Percentiles rank a stretch among this genome's conserved stretches.
Evolutionary conservation across 2,888 invertebrate species (phyloP).

Genomic region (Drosophila rellima): DNA sequence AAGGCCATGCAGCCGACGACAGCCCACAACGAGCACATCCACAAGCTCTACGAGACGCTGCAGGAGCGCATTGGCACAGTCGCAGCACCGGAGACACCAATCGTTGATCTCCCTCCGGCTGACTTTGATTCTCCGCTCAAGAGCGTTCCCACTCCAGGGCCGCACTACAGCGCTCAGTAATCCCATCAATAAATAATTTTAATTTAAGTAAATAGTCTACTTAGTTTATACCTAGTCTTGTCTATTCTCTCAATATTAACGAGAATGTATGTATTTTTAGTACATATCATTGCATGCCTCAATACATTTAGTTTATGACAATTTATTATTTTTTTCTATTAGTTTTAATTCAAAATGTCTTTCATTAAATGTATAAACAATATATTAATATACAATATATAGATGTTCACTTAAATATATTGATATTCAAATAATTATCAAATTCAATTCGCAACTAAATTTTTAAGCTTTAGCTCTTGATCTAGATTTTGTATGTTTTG

Average conservation of each 20-base stretch:
- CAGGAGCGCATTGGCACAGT: slow-evolving; percentile 92
- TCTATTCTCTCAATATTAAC: neutral
- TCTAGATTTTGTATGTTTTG: no score
- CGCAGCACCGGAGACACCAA: slow-evolving; percentile 88
- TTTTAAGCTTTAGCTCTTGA: no score
- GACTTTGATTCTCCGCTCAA: slow-evolving; percentile 94
- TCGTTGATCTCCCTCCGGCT: slow-evolving; percentile 89
- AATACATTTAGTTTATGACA: neutral
- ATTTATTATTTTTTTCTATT: neutral
- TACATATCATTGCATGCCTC: neutral
- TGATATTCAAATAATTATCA: neutral
- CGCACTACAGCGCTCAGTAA: slow-evolving; percentile 86
- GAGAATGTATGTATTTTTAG: neutral
- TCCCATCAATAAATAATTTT: neutral
- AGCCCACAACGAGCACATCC: slow-evolving; percentile 94
- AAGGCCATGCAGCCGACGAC: slow-evolving; percentile 86
- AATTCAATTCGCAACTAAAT: no score
- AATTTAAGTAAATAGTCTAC: slow-evolving; percentile 72
- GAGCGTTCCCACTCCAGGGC: slow-evolving; percentile 94
- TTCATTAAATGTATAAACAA: no score
- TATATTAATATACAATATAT: slow-evolving; percentile 3
- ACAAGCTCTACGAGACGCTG: slow-evolving; percentile 91
- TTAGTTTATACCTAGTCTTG: neutral
- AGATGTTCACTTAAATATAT: neutral
- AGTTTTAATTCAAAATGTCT: neutral